Percentiles rank a stretch among this genome's conserved stretches.
These are phyloP conservation scores for Lanius ludovicianus DNA, from an alignment of 2,113 vertebrate genomes.

Conservation along the genomic window DNA sequence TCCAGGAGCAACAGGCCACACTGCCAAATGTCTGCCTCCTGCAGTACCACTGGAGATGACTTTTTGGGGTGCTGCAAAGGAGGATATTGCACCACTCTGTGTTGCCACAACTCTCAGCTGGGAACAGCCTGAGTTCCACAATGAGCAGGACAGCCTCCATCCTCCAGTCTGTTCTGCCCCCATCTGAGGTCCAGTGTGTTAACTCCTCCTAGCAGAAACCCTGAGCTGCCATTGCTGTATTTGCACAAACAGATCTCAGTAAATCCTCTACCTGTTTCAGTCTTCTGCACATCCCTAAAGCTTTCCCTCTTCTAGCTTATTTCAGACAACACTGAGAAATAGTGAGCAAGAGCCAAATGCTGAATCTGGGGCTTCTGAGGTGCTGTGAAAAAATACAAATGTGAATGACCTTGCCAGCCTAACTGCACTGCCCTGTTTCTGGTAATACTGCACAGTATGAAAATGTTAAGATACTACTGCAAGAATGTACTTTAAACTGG, in stretches of 20 bases:
- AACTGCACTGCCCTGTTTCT: background rate
- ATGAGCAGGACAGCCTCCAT: background rate
- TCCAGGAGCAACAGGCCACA: background rate
- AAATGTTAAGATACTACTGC: background rate
- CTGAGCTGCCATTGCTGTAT: background rate
- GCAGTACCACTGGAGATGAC: background rate
- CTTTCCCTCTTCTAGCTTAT: background rate
- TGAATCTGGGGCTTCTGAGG: background rate
- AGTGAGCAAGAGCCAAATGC: background rate
- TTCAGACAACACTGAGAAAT: background rate
- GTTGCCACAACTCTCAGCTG: background rate
- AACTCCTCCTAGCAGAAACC: background rate
- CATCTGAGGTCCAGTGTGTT: rapidly evolving
- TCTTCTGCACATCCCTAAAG: background rate
- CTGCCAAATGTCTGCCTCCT: background rate
- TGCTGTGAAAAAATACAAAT: background rate
- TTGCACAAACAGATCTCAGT: background rate
- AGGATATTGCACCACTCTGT: background rate
- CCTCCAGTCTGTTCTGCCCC: background rate
- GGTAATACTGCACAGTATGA: background rate
- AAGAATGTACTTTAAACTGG: background rate
- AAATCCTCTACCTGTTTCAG: background rate
- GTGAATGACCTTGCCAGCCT: background rate
- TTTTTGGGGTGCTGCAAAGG: background rate
- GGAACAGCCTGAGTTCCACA: background rate